Evolutionary conservation across 2,888 invertebrate genomes (phyloP).

Genomic region (Drosophila mimetica): DNA sequence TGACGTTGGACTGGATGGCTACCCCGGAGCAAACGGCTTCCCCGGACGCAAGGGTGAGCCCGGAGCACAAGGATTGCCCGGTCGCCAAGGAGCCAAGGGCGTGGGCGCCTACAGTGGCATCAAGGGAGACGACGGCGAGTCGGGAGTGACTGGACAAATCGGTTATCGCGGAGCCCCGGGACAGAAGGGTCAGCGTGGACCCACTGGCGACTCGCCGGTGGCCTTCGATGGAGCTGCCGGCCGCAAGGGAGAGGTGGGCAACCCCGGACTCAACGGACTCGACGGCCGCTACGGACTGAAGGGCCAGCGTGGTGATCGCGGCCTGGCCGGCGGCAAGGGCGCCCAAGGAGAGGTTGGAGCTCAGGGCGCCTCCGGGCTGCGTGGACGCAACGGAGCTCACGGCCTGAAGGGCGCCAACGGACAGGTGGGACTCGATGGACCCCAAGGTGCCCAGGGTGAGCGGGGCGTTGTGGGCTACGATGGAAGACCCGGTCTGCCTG

Average conservation of each 20-base stretch:
- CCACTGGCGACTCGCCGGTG: constrained; percentile 86
- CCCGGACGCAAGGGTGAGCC: constrained; percentile 79
- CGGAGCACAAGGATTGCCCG: constrained; percentile 75
- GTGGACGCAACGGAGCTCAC: constrained; percentile 85
- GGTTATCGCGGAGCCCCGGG: constrained; percentile 81
- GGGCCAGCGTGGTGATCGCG: constrained; percentile 85
- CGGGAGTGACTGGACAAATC: constrained; percentile 84
- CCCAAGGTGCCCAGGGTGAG: constrained; percentile 85
- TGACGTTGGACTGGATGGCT: constrained; percentile 75
- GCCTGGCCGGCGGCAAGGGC: constrained; percentile 86
- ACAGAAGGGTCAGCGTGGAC: constrained; percentile 86
- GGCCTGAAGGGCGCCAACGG: constrained; percentile 84
- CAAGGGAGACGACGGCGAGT: constrained; percentile 87
- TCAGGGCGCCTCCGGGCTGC: constrained; percentile 81
- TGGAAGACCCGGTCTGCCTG: constrained; percentile 84
- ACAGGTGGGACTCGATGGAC: constrained; percentile 85
- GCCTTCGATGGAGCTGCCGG: constrained; percentile 85
- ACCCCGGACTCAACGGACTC: constrained; percentile 86
- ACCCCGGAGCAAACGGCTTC: constrained; percentile 69
- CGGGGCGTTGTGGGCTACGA: constrained; percentile 83
- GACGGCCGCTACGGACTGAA: constrained; percentile 85
- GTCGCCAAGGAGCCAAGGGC: constrained; percentile 84
- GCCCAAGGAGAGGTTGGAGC: constrained; percentile 85
- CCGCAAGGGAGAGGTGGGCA: constrained; percentile 87
- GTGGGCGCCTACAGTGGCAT: constrained; percentile 87